Evolutionary conservation across 2,113 vertebrate genomes (phyloP).

Genomic region (Dryoscopus gambensis): DNA sequence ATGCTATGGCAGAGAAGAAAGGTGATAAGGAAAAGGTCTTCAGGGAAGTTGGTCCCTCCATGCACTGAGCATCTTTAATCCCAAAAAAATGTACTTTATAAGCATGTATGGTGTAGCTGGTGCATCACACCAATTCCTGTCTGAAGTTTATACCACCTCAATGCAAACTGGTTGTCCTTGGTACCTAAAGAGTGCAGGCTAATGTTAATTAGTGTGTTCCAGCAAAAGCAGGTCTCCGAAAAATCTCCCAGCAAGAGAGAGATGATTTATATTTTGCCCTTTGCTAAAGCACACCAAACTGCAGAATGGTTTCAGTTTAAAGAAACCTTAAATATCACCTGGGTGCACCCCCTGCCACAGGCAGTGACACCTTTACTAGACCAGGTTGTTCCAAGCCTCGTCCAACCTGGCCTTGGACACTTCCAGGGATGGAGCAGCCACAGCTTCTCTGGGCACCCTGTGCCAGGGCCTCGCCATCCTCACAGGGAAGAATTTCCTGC

Average conservation of each 20-base stretch:
- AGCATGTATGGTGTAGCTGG: neutral
- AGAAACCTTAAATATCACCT: neutral
- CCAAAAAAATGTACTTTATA: neutral
- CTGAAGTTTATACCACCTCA: neutral
- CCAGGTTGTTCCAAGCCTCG: accelerated
- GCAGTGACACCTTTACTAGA: neutral
- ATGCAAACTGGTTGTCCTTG: neutral
- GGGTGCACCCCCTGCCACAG: neutral
- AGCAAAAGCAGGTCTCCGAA: neutral
- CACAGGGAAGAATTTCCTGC: neutral
- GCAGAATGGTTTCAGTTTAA: neutral
- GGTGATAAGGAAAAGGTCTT: neutral
- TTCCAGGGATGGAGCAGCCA: neutral
- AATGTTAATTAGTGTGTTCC: neutral
- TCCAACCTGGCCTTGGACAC: neutral
- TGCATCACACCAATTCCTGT: neutral
- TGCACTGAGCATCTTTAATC: neutral
- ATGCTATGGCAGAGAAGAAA: neutral
- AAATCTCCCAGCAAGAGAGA: neutral
- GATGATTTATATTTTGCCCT: neutral
- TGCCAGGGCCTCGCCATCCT: neutral
- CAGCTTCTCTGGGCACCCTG: neutral
- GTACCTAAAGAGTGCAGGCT: neutral
- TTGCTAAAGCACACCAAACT: neutral
- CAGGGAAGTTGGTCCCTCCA: neutral